A percentile compares a stretch with the other conserved stretches of the same genome.
Conservation (phyloP, 1,140 invertebrate genomes). For the Caenorhabditis remanei region DNA sequence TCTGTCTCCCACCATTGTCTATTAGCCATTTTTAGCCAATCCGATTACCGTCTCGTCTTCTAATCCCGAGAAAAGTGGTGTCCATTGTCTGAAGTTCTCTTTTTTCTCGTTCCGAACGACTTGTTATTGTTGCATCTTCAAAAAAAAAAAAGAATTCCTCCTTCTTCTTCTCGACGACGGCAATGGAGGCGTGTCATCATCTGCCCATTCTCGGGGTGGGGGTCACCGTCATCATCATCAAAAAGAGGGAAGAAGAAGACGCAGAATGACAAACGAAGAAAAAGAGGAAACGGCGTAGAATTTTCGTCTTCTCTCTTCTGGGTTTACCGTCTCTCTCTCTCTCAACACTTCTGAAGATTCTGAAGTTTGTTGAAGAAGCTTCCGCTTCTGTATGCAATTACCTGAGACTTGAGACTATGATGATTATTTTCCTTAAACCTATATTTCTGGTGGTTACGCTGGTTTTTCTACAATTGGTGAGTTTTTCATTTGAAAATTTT, state of each 20-base stretch:
- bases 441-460: not conserved
- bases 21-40: slow-evolving; percentile 20
- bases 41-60: slow-evolving; percentile 37
- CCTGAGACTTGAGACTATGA: slow-evolving; percentile 13
- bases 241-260: not conserved
- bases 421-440: not conserved
- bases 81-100: slow-evolving; percentile 25
- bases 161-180: not conserved
- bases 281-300: not conserved
- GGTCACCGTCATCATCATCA: slow-evolving; percentile 50
- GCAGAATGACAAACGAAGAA: slow-evolving; percentile 53
- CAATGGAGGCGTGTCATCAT: slow-evolving; percentile 46
- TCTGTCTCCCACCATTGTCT: not conserved
- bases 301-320: too few relatives aligned
- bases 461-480: slow-evolving; percentile 21
- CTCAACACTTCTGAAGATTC: too few relatives aligned
- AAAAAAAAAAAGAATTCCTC: too few relatives aligned
- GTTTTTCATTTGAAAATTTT: too few relatives aligned
- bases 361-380: too few relatives aligned
- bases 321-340: too few relatives aligned
- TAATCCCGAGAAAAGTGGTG: slow-evolving; percentile 22
- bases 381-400: slow-evolving; percentile 27
- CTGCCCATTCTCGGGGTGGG: slow-evolving; percentile 49
- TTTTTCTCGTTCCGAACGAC: slow-evolving; percentile 50
- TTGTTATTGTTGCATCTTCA: slow-evolving; percentile 50